Conservation (phyloP, 2,113 vertebrate genomes). For the Lampris megalopsis region DNA sequence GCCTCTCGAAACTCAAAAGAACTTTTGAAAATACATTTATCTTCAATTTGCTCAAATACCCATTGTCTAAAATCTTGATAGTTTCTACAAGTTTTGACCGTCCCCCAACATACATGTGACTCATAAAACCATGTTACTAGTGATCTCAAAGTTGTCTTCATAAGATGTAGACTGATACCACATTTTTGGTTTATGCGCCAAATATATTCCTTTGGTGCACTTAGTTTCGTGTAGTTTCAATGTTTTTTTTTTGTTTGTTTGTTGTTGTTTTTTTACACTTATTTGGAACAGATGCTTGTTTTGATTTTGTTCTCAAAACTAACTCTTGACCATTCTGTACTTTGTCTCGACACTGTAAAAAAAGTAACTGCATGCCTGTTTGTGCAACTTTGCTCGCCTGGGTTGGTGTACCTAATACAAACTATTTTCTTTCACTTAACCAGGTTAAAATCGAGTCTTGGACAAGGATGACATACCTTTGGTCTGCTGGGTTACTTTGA, state of each 20-base stretch:
- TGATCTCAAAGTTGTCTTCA: slow-evolving; percentile 17
- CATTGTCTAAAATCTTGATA: neutral
- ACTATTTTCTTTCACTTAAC: slow-evolving; percentile 5
- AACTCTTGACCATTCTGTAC: neutral
- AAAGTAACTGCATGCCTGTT: slow-evolving; percentile 10
- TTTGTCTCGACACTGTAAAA: neutral
- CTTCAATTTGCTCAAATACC: slow-evolving; percentile 1
- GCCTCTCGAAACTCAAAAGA: neutral
- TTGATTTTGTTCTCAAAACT: neutral
- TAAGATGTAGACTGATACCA: slow-evolving; percentile 6
- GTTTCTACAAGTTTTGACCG: neutral
- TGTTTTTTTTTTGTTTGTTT: neutral
- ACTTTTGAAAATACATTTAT: neutral
- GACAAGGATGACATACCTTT: neutral
- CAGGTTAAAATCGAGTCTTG: slow-evolving; percentile 7
- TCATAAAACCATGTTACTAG: neutral
- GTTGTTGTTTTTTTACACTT: neutral
- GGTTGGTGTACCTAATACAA: neutral
- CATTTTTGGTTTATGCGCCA: neutral
- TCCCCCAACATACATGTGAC: neutral
- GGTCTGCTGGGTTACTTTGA: neutral
- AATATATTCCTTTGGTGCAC: slow-evolving; percentile 4
- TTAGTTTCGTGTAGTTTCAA: slow-evolving; percentile 5
- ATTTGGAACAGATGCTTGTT: neutral
- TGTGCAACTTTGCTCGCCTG: neutral